These are phyloP conservation scores for Phania funesta DNA, from an alignment of 2,888 invertebrate species.

Conservation along the genomic window DNA sequence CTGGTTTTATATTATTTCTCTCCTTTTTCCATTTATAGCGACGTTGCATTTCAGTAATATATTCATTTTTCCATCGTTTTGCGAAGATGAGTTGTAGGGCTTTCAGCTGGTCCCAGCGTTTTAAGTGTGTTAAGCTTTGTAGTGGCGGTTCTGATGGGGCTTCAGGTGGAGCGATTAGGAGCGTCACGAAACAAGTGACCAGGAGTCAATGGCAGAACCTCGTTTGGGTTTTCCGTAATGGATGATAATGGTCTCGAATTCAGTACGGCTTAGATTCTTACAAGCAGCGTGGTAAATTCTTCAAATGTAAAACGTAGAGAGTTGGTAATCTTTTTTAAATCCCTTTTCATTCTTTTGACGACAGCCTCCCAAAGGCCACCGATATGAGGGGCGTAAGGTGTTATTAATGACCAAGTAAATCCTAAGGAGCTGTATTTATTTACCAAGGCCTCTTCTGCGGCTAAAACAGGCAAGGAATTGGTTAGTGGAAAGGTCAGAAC, in stretches of 20 bases:
- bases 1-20: no score
- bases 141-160: slow-evolving; percentile 6
- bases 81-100: neutral
- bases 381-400: slow-evolving; percentile 30
- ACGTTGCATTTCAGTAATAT: no score
- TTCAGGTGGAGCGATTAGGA: neutral
- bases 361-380: slow-evolving; percentile 46
- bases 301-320: slow-evolving; percentile 13
- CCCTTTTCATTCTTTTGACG: slow-evolving; percentile 23
- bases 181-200: slow-evolving; percentile 3
- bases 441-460: neutral
- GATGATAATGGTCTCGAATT: slow-evolving; percentile 36
- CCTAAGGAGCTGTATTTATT: slow-evolving; percentile 6
- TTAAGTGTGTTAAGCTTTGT: no score
- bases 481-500: no score
- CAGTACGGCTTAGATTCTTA: slow-evolving; percentile 12
- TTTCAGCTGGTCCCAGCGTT: no score
- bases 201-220: slow-evolving; percentile 4
- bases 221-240: slow-evolving; percentile 9
- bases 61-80: neutral
- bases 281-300: slow-evolving; percentile 24
- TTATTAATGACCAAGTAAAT: slow-evolving; percentile 41
- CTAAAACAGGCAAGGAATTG: neutral
- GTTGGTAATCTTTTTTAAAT: slow-evolving; percentile 19
- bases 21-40: no score